Evolutionary conservation across 2,888 invertebrate genomes (phyloP), one percentile per base, ranked within the genome.

Genomic region (Pristionchus maxplancki): DNA sequence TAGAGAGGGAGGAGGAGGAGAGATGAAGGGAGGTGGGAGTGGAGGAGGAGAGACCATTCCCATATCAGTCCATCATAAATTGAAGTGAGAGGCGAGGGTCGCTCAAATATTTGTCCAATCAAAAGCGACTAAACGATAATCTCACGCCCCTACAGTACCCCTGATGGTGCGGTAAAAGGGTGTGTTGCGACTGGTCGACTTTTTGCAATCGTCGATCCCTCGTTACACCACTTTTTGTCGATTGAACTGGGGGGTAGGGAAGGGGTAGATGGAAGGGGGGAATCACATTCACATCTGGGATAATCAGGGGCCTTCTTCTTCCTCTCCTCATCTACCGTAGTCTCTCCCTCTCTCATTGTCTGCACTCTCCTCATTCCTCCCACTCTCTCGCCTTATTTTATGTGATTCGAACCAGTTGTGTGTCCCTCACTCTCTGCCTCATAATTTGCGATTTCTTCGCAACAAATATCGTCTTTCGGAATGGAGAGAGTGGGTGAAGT

Each of bases 361-460:
- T 44, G 6, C 11, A 9, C 85, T 85, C 64, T 85, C 64, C n/a
- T 40, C 85, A 28, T n/a, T 40, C 44, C 20, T 40, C 85, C 17
- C 40, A n/a, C 64, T 50, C 85, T 85, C 50, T 50, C 62, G 11
- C 31, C 85, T 64, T 31, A 40, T 85, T 85, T 85, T 85, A 85
- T 85, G 85, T 87, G 71, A 87, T 71, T 87, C 87, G 87, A 87
- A 87, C 87, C 71, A 87, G 87, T 87, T 87, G 87, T 85, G 85
- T 11, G 48, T 84, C 84, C 58, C 84, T 64, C 40, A 15, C 85
- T 64, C 40, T 37, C 85, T 48, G 64, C 62, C 62, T 85, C 85
- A 85, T 85, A 85, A 85, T 85, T 85, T 85, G 85, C 85, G 85
- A 85, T 85, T 85, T 85, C 85, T 64, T 85, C 85, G 85, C 85